A percentile compares a stretch with the other conserved stretches of the same genome.
These are phyloP conservation scores for Invenusta paracnida DNA, from an alignment of 2,888 invertebrate genomes.

Conservation along the genomic window DNA sequence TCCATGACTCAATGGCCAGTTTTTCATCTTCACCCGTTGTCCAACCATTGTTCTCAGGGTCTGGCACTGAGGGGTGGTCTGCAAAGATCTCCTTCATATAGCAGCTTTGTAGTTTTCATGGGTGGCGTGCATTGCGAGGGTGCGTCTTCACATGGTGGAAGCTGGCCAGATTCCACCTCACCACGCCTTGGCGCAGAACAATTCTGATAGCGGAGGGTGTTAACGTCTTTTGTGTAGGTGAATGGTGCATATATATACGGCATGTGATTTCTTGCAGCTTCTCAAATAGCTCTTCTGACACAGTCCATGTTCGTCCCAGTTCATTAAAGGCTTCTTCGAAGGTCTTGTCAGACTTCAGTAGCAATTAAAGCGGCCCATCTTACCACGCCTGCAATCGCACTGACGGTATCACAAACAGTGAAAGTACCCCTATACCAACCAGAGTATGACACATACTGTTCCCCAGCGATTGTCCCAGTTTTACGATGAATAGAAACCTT, in stretches of 20 bases:
- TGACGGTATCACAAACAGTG: constrained; percentile 30
- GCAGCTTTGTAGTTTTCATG: constrained; percentile 46
- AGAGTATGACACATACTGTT: constrained; percentile 29
- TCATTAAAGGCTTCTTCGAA: constrained; percentile 18
- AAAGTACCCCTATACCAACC: constrained; percentile 30
- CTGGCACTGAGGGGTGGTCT: constrained; percentile 41
- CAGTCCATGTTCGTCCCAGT: background rate
- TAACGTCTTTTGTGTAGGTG: no score
- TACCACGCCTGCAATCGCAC: background rate
- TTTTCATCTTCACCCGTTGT: constrained; percentile 32
- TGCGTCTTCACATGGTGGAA: no score
- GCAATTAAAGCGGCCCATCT: background rate
- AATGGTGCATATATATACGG: background rate
- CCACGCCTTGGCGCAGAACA: constrained; percentile 15
- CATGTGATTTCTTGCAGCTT: constrained; percentile 3
- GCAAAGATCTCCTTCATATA: constrained; percentile 43
- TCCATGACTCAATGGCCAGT: no score
- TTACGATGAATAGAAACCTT: constrained; percentile 41
- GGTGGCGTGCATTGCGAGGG: constrained; percentile 27
- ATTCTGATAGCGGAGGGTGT: no score
- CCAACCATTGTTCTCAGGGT: constrained; percentile 39
- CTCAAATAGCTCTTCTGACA: constrained; percentile 20
- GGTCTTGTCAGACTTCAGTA: constrained; percentile 3
- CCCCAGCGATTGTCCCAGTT: constrained; percentile 42
- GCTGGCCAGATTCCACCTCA: constrained; percentile 23